Percentiles rank a stretch among this genome's conserved stretches.
These are phyloP conservation scores for Gopherus evgoodei DNA, from an alignment of 2,113 vertebrate species.

Conservation along the genomic window DNA sequence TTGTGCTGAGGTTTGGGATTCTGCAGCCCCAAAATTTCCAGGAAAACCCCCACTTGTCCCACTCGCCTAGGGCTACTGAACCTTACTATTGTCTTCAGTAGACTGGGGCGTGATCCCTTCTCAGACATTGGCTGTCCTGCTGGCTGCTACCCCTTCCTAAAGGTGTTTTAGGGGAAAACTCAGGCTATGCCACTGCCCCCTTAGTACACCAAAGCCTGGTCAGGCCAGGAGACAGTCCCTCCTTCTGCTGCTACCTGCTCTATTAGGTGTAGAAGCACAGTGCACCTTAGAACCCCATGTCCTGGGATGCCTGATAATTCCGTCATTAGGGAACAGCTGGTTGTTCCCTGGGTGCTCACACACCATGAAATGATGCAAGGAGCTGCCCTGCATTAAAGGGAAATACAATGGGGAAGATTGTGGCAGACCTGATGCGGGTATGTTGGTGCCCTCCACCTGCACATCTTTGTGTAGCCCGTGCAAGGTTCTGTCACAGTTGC, in stretches of 20 bases:
- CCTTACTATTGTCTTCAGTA: background rate
- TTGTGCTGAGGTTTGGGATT: background rate
- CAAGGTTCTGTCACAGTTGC: background rate
- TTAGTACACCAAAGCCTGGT: background rate
- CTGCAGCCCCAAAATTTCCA: background rate
- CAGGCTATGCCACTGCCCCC: background rate
- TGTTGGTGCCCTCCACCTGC: background rate
- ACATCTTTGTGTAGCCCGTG: background rate
- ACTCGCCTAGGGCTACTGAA: background rate
- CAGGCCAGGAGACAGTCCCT: background rate
- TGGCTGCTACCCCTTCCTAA: background rate
- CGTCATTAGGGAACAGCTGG: background rate
- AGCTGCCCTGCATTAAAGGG: background rate
- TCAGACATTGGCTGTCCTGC: background rate
- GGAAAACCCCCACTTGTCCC: background rate
- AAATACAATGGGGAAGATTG: background rate
- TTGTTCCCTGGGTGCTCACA: fast-evolving
- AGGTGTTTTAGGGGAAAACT: background rate
- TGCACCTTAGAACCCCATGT: background rate
- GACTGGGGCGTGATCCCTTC: background rate
- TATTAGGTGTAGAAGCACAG: background rate
- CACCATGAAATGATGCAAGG: background rate
- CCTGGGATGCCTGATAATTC: background rate
- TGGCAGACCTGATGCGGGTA: background rate
- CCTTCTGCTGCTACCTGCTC: background rate